Base-by-base conservation (phyloP, 2,113 vertebrate species). In the Apodemus speciosus region DNA sequence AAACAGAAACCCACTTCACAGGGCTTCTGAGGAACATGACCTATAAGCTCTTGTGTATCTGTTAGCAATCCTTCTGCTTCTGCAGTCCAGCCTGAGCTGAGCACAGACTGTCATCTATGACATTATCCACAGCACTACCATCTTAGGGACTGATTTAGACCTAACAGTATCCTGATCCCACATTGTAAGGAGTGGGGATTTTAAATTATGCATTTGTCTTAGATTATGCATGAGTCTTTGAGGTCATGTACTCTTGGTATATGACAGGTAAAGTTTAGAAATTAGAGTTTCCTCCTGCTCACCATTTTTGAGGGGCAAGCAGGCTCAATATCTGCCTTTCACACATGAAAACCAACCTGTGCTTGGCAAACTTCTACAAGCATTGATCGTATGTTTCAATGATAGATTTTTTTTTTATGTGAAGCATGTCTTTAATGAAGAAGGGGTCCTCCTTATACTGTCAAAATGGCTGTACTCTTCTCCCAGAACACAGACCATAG, bases 381-480 rank as follows among this genome's bases (percentile, higher is more conserved):
- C 46, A 86, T 56, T 56, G 23, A n/a, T 68, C 87, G 88, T 40
- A 21, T 83, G 30, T 89, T 90, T 92, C 68, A 85, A 13, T 85
- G 71, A 13, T 85, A 46, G n/a, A 25, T 91, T 88, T 53, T 53
- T 51, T 91, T 88, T 56, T 91, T 90, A 49, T 85, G 60, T 92
- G 79, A 77, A 92, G 73, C 58, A 73, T 58, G 64, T 15, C 3
- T 66, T 46, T 58, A 71, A 75, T 95, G 60, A 95, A 86, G 83
- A 96, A 71, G 66, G 75, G 56, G 81, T 51, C 81, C 25, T 92
- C 87, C 66, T 69, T 87, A 16, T 51, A 72, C 23, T 43, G 32
- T 87, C 43, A 46, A 46, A 46, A 46, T 6, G 43, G 43, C 43
- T 46, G 43, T 46, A 46, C 6, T 46, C 43, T 46, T 46, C 43